phyloP scores from a whole-genome alignment of 2,797 vertebrate species.

The Rhynchotus rufescens region DNA sequence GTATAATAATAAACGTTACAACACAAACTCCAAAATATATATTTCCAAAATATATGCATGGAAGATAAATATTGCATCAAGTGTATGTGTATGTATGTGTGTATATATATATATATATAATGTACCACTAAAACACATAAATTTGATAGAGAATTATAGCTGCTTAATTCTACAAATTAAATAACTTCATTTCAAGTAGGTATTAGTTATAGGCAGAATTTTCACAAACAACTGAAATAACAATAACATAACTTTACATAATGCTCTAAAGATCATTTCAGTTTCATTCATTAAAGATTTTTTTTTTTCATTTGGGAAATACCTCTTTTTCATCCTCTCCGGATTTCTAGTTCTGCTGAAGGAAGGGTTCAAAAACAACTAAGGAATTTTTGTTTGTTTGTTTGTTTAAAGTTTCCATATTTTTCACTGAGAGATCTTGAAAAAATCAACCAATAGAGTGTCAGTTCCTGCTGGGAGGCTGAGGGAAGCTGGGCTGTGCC shows the following conservation, averaged over 20 bases:
- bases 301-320: background rate
- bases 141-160: background rate
- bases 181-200: background rate
- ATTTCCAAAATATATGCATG: background rate
- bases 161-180: constrained; percentile 26
- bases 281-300: background rate
- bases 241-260: background rate
- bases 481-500: background rate
- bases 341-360: background rate
- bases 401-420: fast-evolving
- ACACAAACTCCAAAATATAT: background rate
- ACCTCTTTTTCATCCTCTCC: background rate
- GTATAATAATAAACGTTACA: background rate
- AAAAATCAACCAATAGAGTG: background rate
- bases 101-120: background rate
- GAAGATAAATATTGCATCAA: background rate
- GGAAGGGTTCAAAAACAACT: background rate
- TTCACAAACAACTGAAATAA: constrained; percentile 6
- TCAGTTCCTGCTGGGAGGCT: background rate
- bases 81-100: background rate
- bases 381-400: background rate
- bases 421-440: fast-evolving
- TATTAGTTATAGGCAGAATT: background rate
- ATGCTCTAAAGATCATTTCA: background rate
- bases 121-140: background rate